These are phyloP conservation scores for Stomatorhinus ivindoensis DNA, from an alignment of 2,113 vertebrate genomes.

Conservation along the genomic window DNA sequence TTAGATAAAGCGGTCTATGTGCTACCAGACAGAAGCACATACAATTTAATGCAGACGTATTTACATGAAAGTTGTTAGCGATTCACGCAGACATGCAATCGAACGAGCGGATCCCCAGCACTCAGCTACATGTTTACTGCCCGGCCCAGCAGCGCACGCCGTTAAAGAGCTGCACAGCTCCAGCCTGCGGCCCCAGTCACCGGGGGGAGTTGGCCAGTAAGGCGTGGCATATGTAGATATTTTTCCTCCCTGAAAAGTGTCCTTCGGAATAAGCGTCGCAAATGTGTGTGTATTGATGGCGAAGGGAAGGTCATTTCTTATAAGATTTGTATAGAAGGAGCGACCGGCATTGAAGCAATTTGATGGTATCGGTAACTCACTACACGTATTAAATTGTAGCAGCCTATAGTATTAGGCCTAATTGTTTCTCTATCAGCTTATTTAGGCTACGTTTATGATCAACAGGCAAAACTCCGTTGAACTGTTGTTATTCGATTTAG, in stretches of 20 bases:
- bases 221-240: slow-evolving; percentile 27
- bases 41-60: not conserved
- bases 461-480: not conserved
- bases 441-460: not conserved
- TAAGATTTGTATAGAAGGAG: not conserved
- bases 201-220: slow-evolving; percentile 25
- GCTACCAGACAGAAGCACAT: not conserved
- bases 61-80: not conserved
- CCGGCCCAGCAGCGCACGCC: slow-evolving; percentile 14
- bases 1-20: not conserved
- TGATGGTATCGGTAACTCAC: not conserved
- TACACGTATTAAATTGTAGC: too few species aligned
- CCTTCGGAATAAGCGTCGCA: not conserved
- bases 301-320: not conserved
- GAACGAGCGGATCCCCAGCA: not conserved
- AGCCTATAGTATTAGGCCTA: too few species aligned
- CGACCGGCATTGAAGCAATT: not conserved
- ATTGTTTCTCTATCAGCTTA: too few species aligned
- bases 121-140: slow-evolving; percentile 27
- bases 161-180: not conserved
- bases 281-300: not conserved
- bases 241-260: not conserved
- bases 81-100: not conserved
- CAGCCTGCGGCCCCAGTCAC: slow-evolving; percentile 11
- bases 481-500: not conserved